phyloP scores from a whole-genome alignment of 1,140 invertebrate genomes.

The Phthorimaea operculella region DNA sequence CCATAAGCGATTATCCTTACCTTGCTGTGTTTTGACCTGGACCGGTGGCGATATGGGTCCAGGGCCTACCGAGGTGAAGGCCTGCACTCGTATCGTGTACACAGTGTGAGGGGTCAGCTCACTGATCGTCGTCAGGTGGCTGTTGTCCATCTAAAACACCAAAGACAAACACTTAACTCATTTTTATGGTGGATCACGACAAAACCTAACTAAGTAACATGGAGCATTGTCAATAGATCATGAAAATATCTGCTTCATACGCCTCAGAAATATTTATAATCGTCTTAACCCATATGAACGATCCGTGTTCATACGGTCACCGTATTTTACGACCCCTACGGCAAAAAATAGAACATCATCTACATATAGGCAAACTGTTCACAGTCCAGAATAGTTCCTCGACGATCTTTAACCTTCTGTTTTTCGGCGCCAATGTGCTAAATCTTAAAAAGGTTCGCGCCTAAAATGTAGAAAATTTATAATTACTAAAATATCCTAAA shows the following conservation, averaged over 20 bases:
- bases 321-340: too few species aligned
- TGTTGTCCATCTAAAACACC: conserved; percentile 77
- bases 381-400: too few species aligned
- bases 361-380: too few species aligned
- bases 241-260: too few species aligned
- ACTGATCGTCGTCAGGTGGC: conserved; percentile 91
- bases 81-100: conserved; percentile 93
- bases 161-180: not conserved
- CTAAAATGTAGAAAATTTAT: too few species aligned
- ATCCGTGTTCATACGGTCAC: too few species aligned
- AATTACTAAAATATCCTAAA: not conserved
- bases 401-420: too few species aligned
- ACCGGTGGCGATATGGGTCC: conserved; percentile 91
- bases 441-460: too few species aligned
- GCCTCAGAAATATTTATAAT: too few species aligned
- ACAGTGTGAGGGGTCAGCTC: conserved; percentile 89
- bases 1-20: conserved; percentile 55
- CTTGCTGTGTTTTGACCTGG: conserved; percentile 96
- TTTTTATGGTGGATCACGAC: not conserved
- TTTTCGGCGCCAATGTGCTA: too few species aligned
- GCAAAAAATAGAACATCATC: too few species aligned
- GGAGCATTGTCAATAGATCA: not conserved
- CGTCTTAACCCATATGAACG: too few species aligned
- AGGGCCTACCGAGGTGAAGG: conserved; percentile 89
- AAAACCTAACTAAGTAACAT: not conserved